Evolutionary conservation across 2,797 vertebrate species (phyloP), one percentile per base, ranked within the genome.

Genomic region (Melanotaenia boesemani): DNA sequence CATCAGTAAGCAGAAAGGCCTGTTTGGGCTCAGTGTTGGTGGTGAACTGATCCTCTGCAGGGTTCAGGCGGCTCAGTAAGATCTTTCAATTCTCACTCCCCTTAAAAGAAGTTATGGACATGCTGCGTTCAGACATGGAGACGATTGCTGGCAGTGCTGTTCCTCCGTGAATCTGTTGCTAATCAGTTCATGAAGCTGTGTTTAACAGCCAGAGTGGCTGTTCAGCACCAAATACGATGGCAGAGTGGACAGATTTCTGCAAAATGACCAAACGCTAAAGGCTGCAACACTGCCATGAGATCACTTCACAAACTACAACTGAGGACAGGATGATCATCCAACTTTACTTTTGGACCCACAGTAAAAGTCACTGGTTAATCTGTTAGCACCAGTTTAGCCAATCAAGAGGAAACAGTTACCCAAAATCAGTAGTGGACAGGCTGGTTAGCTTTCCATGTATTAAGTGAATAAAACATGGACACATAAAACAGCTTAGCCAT

Each of bases 121-220:
- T 63, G 66, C n/a, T 69, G 71, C 70, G 58, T 77, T 63, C 30
- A 20, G 57, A 54, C 44, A 30, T 26, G 52, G 20, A 36, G n/a
- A 37, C 64, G 26, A 37, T 70, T 30, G 18, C 22, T 85, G 86
- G 83, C 88, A 89, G 86, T 87, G 73, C 70, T 39, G 57, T 44
- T 32, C 54, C 59, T 48, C 15, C 36, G 4, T 63, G 18, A 18
- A 24, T 48, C 9, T 56, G 70, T 41, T 24, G 44, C 22, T 70
- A 36, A 3, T 11, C 4, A 58, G 9, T 22, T 59, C 28, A 50
- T 58, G 60, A 37, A 12, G 37, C 46, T n/a, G 34, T 12, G 66
- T 44, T 54, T 44, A 2, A 69, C 37, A 30, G 24, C 57, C 22
- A 39, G 11, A 36, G 70, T 56, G 32, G 48, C 20, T 24, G 60